phyloP scores from a whole-genome alignment of 2,113 vertebrate species.

The Oreochromis niloticus region DNA sequence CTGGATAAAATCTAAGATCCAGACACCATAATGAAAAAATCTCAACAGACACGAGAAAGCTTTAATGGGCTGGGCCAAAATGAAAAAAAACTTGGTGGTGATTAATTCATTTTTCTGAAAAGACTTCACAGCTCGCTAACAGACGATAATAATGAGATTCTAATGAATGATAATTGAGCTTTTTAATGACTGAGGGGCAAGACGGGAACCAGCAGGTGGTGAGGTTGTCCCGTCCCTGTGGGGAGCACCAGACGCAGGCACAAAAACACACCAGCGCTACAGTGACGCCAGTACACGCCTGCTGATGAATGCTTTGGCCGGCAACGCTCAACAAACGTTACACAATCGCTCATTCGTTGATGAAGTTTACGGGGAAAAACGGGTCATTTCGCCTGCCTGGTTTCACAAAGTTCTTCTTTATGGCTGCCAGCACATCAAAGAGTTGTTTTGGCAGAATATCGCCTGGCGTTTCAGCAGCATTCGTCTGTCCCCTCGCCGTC shows the following conservation, averaged over 20 bases:
- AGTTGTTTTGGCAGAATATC: background rate
- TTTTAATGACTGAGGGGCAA: background rate
- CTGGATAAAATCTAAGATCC: background rate
- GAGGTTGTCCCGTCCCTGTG: background rate
- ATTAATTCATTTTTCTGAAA: background rate
- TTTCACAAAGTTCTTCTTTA: background rate
- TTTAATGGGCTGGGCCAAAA: background rate
- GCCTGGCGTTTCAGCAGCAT: background rate
- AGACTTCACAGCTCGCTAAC: background rate
- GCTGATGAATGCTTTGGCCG: background rate
- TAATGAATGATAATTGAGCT: conserved; percentile 7
- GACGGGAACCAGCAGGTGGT: background rate
- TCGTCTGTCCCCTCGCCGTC: background rate
- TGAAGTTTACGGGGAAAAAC: fast-evolving
- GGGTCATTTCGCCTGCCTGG: background rate
- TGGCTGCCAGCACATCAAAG: background rate
- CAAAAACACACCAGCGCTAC: background rate
- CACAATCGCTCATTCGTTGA: background rate
- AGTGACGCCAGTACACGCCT: background rate
- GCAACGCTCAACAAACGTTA: background rate
- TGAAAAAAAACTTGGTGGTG: background rate
- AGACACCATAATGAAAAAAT: background rate
- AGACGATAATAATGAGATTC: background rate
- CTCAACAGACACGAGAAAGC: background rate
- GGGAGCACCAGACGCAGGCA: background rate